Evolutionary conservation across 2,113 vertebrate genomes (phyloP).

Genomic region (Hystrix brachyura): DNA sequence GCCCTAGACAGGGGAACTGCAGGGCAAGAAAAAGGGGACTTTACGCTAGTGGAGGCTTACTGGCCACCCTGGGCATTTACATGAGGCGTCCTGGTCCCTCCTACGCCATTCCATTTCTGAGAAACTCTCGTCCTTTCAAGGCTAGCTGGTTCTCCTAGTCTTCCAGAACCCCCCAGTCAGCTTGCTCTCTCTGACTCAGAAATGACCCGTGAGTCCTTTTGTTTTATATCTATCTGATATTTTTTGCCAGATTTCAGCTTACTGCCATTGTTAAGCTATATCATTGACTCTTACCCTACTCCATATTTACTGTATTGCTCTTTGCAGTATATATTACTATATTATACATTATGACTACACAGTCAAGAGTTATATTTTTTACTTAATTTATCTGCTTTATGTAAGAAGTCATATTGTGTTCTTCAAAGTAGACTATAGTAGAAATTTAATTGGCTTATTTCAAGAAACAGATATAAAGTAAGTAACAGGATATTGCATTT

Average conservation of each 20-base stretch:
- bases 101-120: background rate
- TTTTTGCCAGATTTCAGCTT: background rate
- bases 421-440: background rate
- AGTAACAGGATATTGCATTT: background rate
- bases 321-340: background rate
- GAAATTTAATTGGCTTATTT: background rate
- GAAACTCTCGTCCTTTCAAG: background rate
- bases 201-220: background rate
- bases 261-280: background rate
- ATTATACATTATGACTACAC: background rate
- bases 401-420: background rate
- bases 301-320: background rate
- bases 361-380: background rate
- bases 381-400: background rate
- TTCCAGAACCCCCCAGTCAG: background rate
- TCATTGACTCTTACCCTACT: background rate
- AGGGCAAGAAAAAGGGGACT: background rate
- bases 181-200: background rate
- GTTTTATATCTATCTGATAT: background rate
- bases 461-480: background rate
- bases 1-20: background rate
- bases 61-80: background rate
- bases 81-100: background rate
- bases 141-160: background rate
- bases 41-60: background rate